phyloP scores from a whole-genome alignment of 1,140 invertebrate genomes.

The Araneus ventricosus region DNA sequence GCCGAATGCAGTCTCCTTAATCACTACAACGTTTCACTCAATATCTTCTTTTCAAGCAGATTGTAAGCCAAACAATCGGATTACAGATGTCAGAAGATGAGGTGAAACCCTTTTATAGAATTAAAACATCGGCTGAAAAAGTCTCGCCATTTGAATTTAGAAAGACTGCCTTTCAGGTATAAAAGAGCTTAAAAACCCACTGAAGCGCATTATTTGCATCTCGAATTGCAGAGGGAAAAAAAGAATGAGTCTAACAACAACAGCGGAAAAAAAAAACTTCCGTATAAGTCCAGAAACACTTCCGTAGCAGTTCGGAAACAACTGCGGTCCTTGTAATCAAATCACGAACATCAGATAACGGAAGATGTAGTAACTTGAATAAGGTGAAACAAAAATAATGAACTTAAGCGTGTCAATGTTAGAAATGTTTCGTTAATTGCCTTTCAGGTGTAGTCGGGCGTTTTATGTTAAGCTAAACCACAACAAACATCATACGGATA shows the following conservation, averaged over 20 bases:
- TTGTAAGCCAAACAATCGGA: background rate
- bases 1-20: background rate
- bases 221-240: background rate
- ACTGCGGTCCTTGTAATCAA: background rate
- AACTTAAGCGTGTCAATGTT: background rate
- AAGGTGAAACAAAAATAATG: background rate
- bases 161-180: background rate
- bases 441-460: background rate
- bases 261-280: background rate
- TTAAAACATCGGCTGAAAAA: background rate
- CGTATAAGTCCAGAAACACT: background rate
- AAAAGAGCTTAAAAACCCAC: background rate
- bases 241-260: background rate
- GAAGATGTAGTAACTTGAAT: background rate
- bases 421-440: slow-evolving; percentile 29
- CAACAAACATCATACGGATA: background rate
- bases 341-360: slow-evolving; percentile 5
- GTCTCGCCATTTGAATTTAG: background rate
- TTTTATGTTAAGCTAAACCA: background rate
- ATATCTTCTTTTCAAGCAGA: background rate
- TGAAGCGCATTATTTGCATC: background rate
- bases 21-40: background rate
- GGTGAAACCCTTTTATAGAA: background rate
- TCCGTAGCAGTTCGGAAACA: background rate
- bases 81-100: background rate